phyloP scores from a whole-genome alignment of 2,888 invertebrate genomes.

The Andrena bicolor region DNA sequence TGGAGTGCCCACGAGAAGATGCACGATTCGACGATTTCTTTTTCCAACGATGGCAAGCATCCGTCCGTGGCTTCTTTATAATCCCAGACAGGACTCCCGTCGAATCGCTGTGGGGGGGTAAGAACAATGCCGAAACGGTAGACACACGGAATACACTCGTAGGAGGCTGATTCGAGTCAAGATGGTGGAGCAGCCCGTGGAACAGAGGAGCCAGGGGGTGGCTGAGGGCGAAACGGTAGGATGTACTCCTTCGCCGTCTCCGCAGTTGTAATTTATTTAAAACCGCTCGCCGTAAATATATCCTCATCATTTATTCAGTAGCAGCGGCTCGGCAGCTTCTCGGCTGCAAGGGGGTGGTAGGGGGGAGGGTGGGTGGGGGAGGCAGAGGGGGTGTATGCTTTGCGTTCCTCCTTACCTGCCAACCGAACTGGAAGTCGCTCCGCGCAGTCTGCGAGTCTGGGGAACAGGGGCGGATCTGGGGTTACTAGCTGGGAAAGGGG shows the following conservation, averaged over 20 bases:
- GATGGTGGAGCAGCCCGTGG: slow-evolving; percentile 46
- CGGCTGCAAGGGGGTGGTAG: slow-evolving; percentile 33
- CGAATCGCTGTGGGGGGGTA: slow-evolving; percentile 52
- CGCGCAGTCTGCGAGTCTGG: slow-evolving; percentile 46
- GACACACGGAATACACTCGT: slow-evolving; percentile 54
- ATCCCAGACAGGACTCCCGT: slow-evolving; percentile 61
- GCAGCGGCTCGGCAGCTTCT: slow-evolving; percentile 76
- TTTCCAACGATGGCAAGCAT: slow-evolving; percentile 30
- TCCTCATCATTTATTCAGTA: slow-evolving; percentile 84
- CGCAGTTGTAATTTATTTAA: slow-evolving; percentile 85
- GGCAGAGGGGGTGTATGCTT: slow-evolving; percentile 71
- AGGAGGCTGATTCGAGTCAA: slow-evolving; percentile 38
- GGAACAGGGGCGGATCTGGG: slow-evolving; percentile 54
- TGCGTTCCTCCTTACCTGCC: slow-evolving; percentile 74
- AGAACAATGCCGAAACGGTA: slow-evolving; percentile 68
- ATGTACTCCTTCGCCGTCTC: slow-evolving; percentile 81
- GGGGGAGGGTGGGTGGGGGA: no score
- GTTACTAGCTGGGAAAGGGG: slow-evolving; percentile 32
- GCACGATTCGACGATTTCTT: slow-evolving; percentile 46
- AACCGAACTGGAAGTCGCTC: slow-evolving; percentile 52
- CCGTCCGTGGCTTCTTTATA: slow-evolving; percentile 57
- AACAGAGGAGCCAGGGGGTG: slow-evolving; percentile 21
- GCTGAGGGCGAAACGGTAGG: slow-evolving; percentile 61
- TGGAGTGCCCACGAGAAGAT: neutral
- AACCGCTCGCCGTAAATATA: slow-evolving; percentile 85